Base-by-base conservation (phyloP, 2,113 vertebrate species). In the Oryzias woworae region DNA sequence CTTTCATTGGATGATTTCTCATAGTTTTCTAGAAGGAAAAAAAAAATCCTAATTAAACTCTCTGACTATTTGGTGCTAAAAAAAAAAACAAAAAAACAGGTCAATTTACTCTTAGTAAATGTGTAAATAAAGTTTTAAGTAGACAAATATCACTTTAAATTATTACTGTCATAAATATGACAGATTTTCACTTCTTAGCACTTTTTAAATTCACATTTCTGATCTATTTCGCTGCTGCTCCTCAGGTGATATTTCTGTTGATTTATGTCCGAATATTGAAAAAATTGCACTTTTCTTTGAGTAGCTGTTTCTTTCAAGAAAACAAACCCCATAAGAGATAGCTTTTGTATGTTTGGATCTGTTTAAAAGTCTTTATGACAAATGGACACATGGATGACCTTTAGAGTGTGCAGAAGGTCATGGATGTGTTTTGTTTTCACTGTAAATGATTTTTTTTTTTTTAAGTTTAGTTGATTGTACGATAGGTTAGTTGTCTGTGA, bases 401-500 rank as follows among this genome's bases (percentile, higher is more conserved):
- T 3, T 4, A 13, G 14, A 22, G 20, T 49, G 20, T 44, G 24
- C 53, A 60, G 17, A 48, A 18, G 47, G 47, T 48, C 47, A 18
- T 12, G n/a, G 47, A 48, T 48, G n/a, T n/a, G 4, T n/a, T 47
- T 22, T 23, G 23, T n/a, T 43, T 58, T 68, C 58, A 56, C 2
- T 54, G 58, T 55, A 61, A 61, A 22, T 23, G 43, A 36, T 55
- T 31, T 18, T 31, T 50, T 46, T 56, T 16, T 69, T 49, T 45
- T 12, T 20, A 53, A 20, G 69, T 57, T 75, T 68, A 55, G 76
- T 65, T 68, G 36, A 36, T 28, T 60, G 53, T 57, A n/a, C 14
- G 50, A 26, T 70, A 71, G 56, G 16, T 73, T 80, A 78, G 63
- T 17, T 15, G 53, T 48, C 46, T 56, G 48, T 73, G 78, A 68